These are phyloP conservation scores for Brachymystax lenok DNA, from an alignment of 2,797 vertebrate species.

Conservation along the genomic window DNA sequence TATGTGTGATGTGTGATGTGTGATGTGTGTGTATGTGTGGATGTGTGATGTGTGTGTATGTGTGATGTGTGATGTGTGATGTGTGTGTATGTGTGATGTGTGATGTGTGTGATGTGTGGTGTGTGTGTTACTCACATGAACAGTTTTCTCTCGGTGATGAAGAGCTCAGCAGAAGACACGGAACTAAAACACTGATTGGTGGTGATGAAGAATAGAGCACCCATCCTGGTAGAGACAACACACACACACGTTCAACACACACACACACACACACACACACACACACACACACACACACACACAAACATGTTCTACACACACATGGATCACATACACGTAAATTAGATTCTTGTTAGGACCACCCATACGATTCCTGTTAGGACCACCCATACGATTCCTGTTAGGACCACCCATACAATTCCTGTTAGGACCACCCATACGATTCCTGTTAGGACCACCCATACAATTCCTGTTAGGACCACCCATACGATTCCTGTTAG, in stretches of 20 bases:
- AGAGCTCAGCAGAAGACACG: slow-evolving; percentile 84
- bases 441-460: too few relatives aligned
- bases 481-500: too few relatives aligned
- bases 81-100: slow-evolving; percentile 2
- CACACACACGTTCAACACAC: neutral
- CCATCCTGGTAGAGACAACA: slow-evolving; percentile 68
- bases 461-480: too few relatives aligned
- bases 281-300: slow-evolving; percentile 1
- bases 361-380: too few relatives aligned
- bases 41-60: too few relatives aligned
- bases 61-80: neutral
- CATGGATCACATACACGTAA: too few relatives aligned
- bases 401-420: too few relatives aligned
- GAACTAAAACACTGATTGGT: slow-evolving; percentile 86
- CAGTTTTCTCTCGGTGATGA: slow-evolving; percentile 84
- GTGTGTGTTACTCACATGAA: slow-evolving; percentile 77
- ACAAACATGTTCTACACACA: neutral
- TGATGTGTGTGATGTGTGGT: slow-evolving; percentile 6
- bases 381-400: too few relatives aligned
- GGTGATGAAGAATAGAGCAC: slow-evolving; percentile 83
- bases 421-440: too few relatives aligned
- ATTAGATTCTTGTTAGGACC: too few relatives aligned
- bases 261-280: neutral
- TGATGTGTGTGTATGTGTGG: neutral
- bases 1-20: neutral